Conservation (phyloP, 2,797 vertebrate genomes). For the Hydrocynus forskahlii region DNA sequence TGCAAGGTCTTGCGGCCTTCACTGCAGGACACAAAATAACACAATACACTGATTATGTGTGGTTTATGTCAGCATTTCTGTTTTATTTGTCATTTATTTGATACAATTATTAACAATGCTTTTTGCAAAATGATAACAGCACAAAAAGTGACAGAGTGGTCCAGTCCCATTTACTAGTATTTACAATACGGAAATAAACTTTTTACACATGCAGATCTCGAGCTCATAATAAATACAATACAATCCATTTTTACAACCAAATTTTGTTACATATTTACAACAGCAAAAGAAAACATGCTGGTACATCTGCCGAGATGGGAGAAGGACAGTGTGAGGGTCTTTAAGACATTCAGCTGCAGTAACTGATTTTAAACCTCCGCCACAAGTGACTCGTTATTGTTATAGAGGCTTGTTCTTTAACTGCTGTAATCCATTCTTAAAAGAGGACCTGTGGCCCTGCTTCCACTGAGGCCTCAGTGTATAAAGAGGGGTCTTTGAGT, state of each 20-base stretch:
- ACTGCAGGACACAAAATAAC: no score
- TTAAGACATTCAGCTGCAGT: background rate
- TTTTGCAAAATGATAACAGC: background rate
- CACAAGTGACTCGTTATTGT: background rate
- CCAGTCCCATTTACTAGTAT: conserved; percentile 61
- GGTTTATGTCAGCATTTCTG: no score
- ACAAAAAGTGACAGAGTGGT: background rate
- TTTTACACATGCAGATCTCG: conserved; percentile 67
- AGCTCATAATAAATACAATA: conserved; percentile 60
- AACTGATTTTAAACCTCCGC: background rate
- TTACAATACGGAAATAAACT: conserved; percentile 57
- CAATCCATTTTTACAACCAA: conserved; percentile 47
- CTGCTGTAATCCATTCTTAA: background rate
- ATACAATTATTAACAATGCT: no score
- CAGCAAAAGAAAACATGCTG: conserved; percentile 42
- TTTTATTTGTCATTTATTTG: no score
- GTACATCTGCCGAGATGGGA: conserved; percentile 28
- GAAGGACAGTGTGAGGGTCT: background rate
- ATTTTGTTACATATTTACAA: conserved; percentile 45
- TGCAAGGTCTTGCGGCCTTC: no score
- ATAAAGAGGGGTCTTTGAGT: background rate
- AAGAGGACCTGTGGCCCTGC: background rate
- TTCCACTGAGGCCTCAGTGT: background rate
- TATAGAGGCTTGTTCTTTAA: background rate
- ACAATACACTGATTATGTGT: no score